These are phyloP conservation scores for Caerostris darwini DNA, from an alignment of 1,140 invertebrate species.

Conservation along the genomic window DNA sequence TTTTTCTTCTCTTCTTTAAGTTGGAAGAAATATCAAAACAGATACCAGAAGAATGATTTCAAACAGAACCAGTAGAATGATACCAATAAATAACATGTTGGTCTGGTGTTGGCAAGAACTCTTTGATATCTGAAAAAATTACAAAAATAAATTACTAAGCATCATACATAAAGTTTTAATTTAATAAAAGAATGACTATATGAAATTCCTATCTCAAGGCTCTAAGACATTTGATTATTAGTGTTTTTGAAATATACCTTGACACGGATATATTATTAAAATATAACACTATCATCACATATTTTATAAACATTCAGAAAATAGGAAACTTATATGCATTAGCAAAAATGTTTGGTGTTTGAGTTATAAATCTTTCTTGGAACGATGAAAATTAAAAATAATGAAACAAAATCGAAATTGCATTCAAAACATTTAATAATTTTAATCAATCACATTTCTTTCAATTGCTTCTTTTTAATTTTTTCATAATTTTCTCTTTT, in stretches of 20 bases:
- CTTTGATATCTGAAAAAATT: slow-evolving; percentile 5
- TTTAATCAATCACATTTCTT: no score
- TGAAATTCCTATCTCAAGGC: neutral
- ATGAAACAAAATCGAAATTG: no score
- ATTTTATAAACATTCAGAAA: neutral
- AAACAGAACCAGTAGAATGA: neutral
- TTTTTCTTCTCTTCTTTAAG: neutral
- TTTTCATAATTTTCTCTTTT: no score
- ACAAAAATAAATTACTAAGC: neutral
- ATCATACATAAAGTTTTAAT: no score
- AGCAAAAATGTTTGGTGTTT: no score
- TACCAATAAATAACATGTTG: slow-evolving; percentile 38
- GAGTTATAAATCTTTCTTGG: no score
- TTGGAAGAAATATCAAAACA: no score
- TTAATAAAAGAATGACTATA: neutral
- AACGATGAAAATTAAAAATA: no score
- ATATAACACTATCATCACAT: neutral
- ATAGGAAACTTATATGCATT: neutral
- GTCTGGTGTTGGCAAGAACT: neutral
- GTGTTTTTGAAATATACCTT: neutral
- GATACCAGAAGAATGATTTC: neutral
- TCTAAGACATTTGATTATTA: neutral
- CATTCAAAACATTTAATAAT: no score
- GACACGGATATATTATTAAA: neutral
- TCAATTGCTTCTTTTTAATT: no score